Percentiles rank a stretch among this genome's conserved stretches.
These are phyloP conservation scores for Rhodeus uyekii DNA, from an alignment of 2,797 vertebrate species.

Conservation along the genomic window DNA sequence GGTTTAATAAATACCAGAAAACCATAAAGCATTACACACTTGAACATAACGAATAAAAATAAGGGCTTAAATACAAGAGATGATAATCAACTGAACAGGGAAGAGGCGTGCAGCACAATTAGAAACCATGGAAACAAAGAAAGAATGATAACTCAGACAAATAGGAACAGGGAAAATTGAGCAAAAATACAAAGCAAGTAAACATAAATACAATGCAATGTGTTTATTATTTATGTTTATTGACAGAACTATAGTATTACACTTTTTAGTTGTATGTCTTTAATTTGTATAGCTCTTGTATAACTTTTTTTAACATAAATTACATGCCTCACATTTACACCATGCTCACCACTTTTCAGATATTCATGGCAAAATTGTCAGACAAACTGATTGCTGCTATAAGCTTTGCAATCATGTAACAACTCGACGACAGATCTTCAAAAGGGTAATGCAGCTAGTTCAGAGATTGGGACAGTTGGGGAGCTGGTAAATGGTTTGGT, in stretches of 20 bases:
- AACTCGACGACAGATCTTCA: neutral
- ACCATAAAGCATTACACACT: neutral
- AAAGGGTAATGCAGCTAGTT: neutral
- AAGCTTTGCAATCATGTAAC: neutral
- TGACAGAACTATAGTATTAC: neutral
- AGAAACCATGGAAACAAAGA: neutral
- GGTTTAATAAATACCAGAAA: neutral
- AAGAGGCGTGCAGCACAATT: neutral
- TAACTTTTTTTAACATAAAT: too few relatives aligned
- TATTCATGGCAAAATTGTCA: neutral
- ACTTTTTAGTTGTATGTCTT: neutral
- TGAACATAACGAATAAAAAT: neutral
- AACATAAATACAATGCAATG: too few relatives aligned
- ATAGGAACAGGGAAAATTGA: neutral
- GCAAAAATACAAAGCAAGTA: neutral
- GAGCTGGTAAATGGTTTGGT: constrained; percentile 16
- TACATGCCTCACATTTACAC: neutral
- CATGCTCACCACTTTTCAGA: neutral
- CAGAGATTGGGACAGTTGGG: neutral
- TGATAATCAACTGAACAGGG: neutral
- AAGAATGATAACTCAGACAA: neutral
- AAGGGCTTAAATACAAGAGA: neutral
- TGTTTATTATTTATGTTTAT: neutral
- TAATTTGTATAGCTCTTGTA: neutral
- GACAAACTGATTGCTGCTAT: neutral